A percentile compares a stretch with the other conserved stretches of the same genome.
phyloP scores from a whole-genome alignment of 2,888 invertebrate genomes.

The Allygus modestus region DNA sequence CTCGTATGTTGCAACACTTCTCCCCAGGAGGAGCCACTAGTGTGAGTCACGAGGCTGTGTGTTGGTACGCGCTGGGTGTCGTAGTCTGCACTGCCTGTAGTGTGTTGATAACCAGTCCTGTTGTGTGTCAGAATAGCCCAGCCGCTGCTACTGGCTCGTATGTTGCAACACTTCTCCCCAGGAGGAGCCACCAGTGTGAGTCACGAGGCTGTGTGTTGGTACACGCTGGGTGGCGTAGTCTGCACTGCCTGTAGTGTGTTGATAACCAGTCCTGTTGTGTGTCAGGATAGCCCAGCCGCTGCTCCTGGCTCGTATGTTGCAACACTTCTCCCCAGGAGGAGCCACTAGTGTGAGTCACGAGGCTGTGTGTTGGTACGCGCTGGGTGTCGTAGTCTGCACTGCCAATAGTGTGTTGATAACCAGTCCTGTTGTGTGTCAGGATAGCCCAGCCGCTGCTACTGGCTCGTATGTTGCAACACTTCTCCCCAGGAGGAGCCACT shows the following conservation, averaged over 20 bases:
- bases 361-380: slow-evolving; percentile 87
- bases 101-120: slow-evolving; percentile 73
- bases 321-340: slow-evolving; percentile 73
- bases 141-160: slow-evolving; percentile 73
- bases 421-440: slow-evolving; percentile 66
- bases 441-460: slow-evolving; percentile 74
- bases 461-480: slow-evolving; percentile 74
- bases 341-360: slow-evolving; percentile 71
- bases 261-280: too few species aligned
- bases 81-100: too few species aligned
- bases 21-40: slow-evolving; percentile 67
- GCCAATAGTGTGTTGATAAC: slow-evolving; percentile 76
- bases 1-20: slow-evolving; percentile 74
- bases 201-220: slow-evolving; percentile 83
- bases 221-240: slow-evolving; percentile 86
- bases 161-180: slow-evolving; percentile 74
- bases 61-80: slow-evolving; percentile 86
- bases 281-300: slow-evolving; percentile 73
- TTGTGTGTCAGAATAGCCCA: slow-evolving; percentile 71
- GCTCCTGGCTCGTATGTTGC: slow-evolving; percentile 74
- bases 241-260: too few species aligned
- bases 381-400: too few species aligned
- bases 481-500: slow-evolving; percentile 70
- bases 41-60: slow-evolving; percentile 79
- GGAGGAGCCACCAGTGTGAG: slow-evolving; percentile 69